Conservation (phyloP, 2,888 invertebrate genomes). For the Aradus depressus region DNA sequence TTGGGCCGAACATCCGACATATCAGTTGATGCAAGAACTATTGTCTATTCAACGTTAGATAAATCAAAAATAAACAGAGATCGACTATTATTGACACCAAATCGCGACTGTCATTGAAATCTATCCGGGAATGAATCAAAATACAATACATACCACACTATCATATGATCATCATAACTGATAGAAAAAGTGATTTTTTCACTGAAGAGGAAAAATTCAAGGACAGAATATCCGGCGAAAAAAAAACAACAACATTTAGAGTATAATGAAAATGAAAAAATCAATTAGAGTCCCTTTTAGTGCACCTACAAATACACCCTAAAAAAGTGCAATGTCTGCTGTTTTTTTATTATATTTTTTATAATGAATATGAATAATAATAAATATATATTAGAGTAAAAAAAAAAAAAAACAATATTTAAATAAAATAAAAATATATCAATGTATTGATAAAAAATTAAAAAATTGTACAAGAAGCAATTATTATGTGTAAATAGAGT, state of each 20-base stretch:
- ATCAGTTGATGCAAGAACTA: constrained; percentile 48
- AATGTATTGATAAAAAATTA: background rate
- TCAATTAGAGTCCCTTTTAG: too few species aligned
- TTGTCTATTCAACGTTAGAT: constrained; percentile 52
- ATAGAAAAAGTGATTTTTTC: background rate
- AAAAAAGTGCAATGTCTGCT: too few species aligned
- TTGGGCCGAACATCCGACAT: constrained; percentile 55
- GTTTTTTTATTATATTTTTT: too few species aligned
- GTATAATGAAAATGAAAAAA: too few species aligned
- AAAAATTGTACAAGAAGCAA: background rate
- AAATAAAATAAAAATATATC: too few species aligned
- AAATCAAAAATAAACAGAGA: constrained; percentile 53
- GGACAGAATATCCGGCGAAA: too few species aligned
- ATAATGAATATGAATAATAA: too few species aligned
- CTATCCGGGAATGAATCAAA: background rate
- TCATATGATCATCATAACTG: background rate
- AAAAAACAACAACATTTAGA: too few species aligned
- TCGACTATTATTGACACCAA: constrained; percentile 50
- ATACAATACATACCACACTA: background rate
- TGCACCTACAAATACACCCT: too few species aligned
- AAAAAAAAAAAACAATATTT: too few species aligned
- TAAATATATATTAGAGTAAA: too few species aligned
- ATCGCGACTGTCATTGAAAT: constrained; percentile 20
- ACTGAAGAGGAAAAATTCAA: background rate
- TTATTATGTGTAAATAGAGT: background rate